Evolutionary conservation across 2,888 invertebrate genomes (phyloP), one percentile per base, ranked within the genome.

Genomic region (Steinernema scapterisci): DNA sequence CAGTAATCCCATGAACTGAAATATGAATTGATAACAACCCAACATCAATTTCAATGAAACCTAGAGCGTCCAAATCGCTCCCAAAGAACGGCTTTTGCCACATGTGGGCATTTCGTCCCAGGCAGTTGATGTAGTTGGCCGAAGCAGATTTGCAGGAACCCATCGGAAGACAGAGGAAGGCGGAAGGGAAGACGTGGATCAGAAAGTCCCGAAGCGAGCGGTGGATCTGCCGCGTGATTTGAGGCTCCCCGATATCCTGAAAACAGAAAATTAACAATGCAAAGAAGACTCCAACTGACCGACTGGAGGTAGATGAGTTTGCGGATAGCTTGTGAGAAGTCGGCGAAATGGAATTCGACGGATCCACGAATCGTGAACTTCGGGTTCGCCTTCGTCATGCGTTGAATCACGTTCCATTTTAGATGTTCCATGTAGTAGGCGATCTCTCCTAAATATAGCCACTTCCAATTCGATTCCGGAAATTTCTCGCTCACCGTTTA

Each of bases 131-230:
- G 63, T 63, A 63, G 63, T 16, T 7, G 31, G 38, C 13, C 1
- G 63, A 63, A 31, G 63, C 3, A 1, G 63, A 63, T 31, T 63
- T 63, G 38, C 63, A 63, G 31, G 63, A 27, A 7, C 63, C 63
- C 63, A 63, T 63, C 31, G 63, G 63, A 31, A 63, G 63, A 13
- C 63, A 63, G 31, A 63, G 31, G 63, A 63, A 63, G 16, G 63
- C 27, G 16, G 63, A 27, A 25, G 63, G 63, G 31, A 63, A 63
- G 2, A 63, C 63, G 63, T 31, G 63, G 31, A 31, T 25, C 16
- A 63, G 63, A 27, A 63, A 31, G 63, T 31, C 31, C 6, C 63
- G 27, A 25, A 63, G 63, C 1, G 63, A 27, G 16, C 63, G 63
- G 13, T 25, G 63, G 16, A 63, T 31, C 38, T 38, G 27, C 5